phyloP scores from a whole-genome alignment of 1,140 invertebrate genomes.

The Saxidomus purpurata region DNA sequence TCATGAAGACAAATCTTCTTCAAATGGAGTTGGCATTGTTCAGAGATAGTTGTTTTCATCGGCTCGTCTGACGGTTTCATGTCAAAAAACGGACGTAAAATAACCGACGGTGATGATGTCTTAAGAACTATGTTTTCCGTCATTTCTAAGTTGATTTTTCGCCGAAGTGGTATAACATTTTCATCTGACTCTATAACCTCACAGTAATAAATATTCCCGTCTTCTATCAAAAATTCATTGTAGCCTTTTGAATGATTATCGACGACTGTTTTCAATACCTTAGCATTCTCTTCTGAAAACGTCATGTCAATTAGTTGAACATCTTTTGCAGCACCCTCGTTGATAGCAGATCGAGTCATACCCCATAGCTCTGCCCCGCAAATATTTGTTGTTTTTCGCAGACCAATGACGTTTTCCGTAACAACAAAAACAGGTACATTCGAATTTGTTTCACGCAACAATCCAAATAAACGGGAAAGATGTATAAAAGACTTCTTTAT shows the following conservation, averaged over 20 bases:
- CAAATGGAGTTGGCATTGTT: neutral
- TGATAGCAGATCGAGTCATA: slow-evolving; percentile 1
- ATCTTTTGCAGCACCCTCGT: neutral
- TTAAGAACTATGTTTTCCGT: neutral
- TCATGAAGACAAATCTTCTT: neutral
- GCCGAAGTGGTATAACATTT: neutral
- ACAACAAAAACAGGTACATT: neutral
- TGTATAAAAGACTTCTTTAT: neutral
- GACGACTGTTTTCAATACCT: neutral
- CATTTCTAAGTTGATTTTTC: neutral
- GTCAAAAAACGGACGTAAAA: neutral
- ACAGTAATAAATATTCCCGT: neutral
- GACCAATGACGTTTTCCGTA: neutral
- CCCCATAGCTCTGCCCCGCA: slow-evolving; percentile 40
- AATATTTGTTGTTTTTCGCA: neutral
- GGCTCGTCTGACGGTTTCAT: neutral
- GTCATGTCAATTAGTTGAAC: neutral
- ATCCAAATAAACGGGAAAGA: neutral
- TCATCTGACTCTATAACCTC: neutral
- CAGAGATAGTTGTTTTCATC: neutral
- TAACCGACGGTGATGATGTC: neutral
- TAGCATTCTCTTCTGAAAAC: neutral
- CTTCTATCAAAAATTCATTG: neutral
- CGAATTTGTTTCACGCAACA: neutral
- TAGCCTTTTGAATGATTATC: too few species aligned